Percentiles rank a stretch among this genome's conserved stretches.
Conservation (phyloP, 1,140 invertebrate species). For the Cataglyphis hispanica region DNA sequence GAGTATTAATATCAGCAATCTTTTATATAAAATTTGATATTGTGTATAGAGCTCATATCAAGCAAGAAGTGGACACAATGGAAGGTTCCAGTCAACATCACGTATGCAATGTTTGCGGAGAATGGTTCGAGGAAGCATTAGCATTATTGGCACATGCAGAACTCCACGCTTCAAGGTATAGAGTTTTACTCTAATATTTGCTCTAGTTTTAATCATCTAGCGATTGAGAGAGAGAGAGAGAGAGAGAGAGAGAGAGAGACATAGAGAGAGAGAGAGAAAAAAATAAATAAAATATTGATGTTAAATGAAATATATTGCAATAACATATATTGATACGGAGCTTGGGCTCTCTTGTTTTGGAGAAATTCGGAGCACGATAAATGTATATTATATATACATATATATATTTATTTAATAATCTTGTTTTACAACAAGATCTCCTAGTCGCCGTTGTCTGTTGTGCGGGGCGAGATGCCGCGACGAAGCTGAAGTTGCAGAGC, state of each 20-base stretch:
- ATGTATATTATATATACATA: background rate
- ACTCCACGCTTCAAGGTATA: conserved; percentile 88
- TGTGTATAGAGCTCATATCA: conserved; percentile 83
- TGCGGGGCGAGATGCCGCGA: conserved; percentile 89
- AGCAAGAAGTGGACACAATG: conserved; percentile 86
- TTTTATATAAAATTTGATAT: conserved; percentile 62
- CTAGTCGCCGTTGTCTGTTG: conserved; percentile 88
- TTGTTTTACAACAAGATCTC: conserved; percentile 77
- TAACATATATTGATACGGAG: background rate
- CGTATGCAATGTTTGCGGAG: conserved; percentile 92
- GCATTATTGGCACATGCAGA: conserved; percentile 92
- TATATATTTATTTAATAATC: conserved; percentile 7
- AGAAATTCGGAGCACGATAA: background rate
- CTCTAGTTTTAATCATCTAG: background rate
- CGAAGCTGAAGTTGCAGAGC: conserved; percentile 87
- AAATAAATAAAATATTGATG: background rate
- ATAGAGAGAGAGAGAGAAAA: no score
- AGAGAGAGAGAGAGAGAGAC: no score
- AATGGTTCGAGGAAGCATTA: conserved; percentile 91
- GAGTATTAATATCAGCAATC: conserved; percentile 31
- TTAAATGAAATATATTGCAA: conserved; percentile 24
- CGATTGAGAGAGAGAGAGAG: background rate
- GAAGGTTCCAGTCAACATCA: conserved; percentile 87
- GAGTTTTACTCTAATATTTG: conserved; percentile 11
- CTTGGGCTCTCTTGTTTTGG: background rate